Conservation (phyloP, 1,140 invertebrate genomes). For the Geopemphigus sp. region DNA sequence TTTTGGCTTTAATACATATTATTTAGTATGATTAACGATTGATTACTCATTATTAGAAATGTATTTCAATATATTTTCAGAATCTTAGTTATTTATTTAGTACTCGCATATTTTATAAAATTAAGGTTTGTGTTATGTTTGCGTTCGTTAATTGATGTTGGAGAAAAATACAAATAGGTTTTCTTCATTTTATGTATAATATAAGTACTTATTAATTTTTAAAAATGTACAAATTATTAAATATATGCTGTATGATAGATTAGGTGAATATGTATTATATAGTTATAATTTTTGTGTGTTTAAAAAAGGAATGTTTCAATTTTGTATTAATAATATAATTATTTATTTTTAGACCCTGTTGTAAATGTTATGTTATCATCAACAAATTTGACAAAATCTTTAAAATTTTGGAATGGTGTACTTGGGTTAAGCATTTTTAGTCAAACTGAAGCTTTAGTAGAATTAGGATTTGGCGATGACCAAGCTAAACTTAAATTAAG, state of each 20-base stretch:
- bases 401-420: constrained; percentile 79
- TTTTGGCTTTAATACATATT: background rate
- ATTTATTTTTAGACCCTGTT: constrained; percentile 70
- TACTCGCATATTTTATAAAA: background rate
- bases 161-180: background rate
- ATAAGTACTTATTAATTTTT: too few relatives aligned
- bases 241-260: background rate
- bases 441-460: constrained; percentile 61
- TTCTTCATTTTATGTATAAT: background rate
- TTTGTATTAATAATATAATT: constrained; percentile 48
- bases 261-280: background rate
- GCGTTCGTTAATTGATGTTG: background rate
- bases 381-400: constrained; percentile 73
- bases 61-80: background rate
- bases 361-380: constrained; percentile 76
- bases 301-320: background rate
- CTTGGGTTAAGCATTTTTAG: constrained; percentile 72
- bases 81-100: background rate
- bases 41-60: too few relatives aligned
- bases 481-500: constrained; percentile 75
- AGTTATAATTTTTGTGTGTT: background rate
- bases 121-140: background rate
- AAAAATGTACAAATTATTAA: background rate
- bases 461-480: constrained; percentile 69
- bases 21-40: background rate